phyloP scores from a whole-genome alignment of 2,797 vertebrate genomes.

The Notolepis coatsorum region DNA sequence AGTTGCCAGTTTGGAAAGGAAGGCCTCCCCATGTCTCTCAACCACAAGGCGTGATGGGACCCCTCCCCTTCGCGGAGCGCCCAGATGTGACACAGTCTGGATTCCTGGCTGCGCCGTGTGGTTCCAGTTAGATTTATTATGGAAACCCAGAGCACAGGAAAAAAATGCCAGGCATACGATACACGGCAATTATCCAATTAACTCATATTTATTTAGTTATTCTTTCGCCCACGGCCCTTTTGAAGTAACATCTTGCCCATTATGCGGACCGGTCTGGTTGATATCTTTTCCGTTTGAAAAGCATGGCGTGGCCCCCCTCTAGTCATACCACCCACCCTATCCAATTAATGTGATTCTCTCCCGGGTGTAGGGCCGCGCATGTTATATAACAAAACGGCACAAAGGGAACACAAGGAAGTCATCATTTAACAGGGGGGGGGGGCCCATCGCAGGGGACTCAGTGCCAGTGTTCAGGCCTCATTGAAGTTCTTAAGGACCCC shows the following conservation, averaged over 20 bases:
- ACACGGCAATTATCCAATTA: conserved; percentile 29
- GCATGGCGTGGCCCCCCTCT: conserved; percentile 10
- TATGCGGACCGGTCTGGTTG: conserved; percentile 27
- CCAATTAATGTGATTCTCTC: conserved; percentile 18
- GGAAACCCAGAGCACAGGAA: conserved; percentile 8
- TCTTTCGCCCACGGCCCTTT: conserved; percentile 26
- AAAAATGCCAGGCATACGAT: conserved; percentile 17
- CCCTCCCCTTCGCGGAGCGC: neutral
- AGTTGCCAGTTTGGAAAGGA: conserved; percentile 9
- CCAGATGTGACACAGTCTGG: conserved; percentile 5
- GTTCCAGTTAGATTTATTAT: neutral
- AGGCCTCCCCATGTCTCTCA: neutral
- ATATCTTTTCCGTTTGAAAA: conserved; percentile 38
- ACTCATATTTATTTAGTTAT: conserved; percentile 28
- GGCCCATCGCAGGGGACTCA: conserved; percentile 43
- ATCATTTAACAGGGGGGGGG: conserved; percentile 54
- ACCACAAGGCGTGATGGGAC: neutral
- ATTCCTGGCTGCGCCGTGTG: conserved; percentile 17
- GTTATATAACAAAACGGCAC: conserved; percentile 45
- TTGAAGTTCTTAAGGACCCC: conserved; percentile 27
- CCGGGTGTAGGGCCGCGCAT: conserved; percentile 13
- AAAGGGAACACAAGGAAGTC: conserved; percentile 59
- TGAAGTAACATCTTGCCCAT: neutral
- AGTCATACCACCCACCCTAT: no score
- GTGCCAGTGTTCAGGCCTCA: conserved; percentile 22